phyloP scores from a whole-genome alignment of 2,113 vertebrate species.

The Ranitomeya variabilis region DNA sequence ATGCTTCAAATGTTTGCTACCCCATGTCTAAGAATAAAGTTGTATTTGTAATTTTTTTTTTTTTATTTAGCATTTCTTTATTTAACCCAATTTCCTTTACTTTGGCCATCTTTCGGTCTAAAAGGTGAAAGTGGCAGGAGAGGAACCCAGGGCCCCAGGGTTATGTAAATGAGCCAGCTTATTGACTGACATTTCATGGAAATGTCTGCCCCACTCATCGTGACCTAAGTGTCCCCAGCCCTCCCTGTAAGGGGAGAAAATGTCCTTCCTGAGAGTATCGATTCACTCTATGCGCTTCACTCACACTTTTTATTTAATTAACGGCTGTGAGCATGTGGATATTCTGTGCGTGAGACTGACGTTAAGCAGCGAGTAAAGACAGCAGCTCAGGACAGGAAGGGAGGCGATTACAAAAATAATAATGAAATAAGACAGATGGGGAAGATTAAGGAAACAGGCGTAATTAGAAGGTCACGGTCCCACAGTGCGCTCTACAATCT shows the following conservation, averaged over 20 bases:
- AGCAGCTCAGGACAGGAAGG: conserved; percentile 1
- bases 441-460: conserved; percentile 5
- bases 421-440: conserved; percentile 16
- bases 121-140: conserved; percentile 17
- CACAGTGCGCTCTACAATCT: background rate
- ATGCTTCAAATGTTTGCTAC: background rate
- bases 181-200: conserved; percentile 56
- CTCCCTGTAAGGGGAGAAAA: conserved; percentile 33
- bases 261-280: conserved; percentile 31
- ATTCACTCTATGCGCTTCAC: conserved; percentile 30
- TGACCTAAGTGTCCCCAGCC: conserved; percentile 45
- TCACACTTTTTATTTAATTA: conserved; percentile 8
- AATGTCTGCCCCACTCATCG: conserved; percentile 31
- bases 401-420: conserved; percentile 12
- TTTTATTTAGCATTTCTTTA: background rate
- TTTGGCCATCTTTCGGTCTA: background rate
- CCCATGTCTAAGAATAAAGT: no score
- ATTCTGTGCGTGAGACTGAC: conserved; percentile 43
- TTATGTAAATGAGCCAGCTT: conserved; percentile 40
- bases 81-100: background rate
- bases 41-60: no score
- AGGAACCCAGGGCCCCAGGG: conserved; percentile 21
- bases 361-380: conserved; percentile 14
- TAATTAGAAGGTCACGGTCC: background rate
- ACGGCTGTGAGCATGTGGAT: conserved; percentile 34